Conservation (phyloP, 1,140 invertebrate species). For the Drosophila watanabei region DNA sequence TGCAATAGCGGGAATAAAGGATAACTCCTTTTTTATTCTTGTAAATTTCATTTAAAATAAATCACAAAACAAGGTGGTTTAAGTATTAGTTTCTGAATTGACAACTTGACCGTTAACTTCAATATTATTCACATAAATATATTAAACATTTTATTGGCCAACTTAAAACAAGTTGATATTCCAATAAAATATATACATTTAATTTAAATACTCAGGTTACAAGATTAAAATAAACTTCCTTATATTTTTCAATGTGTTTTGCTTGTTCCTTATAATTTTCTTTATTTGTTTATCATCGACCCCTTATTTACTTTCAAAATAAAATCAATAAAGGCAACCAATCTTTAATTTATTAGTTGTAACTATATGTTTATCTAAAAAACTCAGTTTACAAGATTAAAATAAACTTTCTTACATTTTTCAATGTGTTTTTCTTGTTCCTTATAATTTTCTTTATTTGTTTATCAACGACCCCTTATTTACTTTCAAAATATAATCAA, state of each 20-base stretch:
- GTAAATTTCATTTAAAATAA: no score
- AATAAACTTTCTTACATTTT: not conserved
- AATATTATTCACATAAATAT: not conserved
- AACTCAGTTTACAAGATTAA: not conserved
- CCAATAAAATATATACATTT: no score
- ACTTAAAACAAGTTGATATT: no score
- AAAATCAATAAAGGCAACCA: not conserved
- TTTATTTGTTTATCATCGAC: not conserved
- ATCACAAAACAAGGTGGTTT: no score
- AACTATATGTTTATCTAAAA: not conserved
- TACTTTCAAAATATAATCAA: not conserved
- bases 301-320: not conserved
- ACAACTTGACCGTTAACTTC: not conserved
- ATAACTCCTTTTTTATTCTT: not conserved
- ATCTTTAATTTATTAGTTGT: conserved; percentile 27
- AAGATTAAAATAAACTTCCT: not conserved
- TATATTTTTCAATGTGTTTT: not conserved
- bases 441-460: not conserved
- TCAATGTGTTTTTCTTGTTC: not conserved
- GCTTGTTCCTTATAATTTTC: not conserved
- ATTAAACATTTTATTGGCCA: no score
- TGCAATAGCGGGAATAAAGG: not conserved
- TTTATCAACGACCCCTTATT: not conserved
- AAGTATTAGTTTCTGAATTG: no score
- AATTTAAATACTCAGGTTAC: not conserved